Percentiles rank a stretch among this genome's conserved stretches.
Evolutionary conservation across 1,140 invertebrate species (phyloP).

Genomic region (Coelopa frigida): DNA sequence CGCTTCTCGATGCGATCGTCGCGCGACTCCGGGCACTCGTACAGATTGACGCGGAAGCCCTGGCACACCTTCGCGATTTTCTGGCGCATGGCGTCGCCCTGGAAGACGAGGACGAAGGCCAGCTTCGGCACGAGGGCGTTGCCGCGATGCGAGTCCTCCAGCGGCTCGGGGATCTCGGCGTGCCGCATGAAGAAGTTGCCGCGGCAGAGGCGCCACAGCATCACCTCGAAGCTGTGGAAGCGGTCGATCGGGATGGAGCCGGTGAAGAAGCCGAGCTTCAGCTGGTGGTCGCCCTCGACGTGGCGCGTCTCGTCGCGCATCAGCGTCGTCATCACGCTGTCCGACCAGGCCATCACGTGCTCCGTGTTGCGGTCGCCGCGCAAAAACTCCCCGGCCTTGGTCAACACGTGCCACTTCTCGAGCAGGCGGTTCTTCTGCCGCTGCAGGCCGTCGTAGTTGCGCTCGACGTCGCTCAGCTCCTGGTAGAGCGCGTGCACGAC

Average conservation of each 20-base stretch:
- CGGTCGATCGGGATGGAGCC: constrained; percentile 83
- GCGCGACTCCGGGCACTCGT: constrained; percentile 22
- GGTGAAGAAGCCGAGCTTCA: constrained; percentile 51
- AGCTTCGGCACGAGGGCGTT: constrained; percentile 16
- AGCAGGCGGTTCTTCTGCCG: constrained; percentile 11
- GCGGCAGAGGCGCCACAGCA: constrained; percentile 24
- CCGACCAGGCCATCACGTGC: constrained; percentile 49
- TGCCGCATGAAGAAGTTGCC: constrained; percentile 25
- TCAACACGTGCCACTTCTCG: constrained; percentile 23
- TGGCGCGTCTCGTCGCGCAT: constrained; percentile 18
- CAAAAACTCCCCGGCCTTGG: constrained; percentile 18
- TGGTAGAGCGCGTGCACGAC: constrained; percentile 71
- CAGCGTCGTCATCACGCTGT: constrained; percentile 82
- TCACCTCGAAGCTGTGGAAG: constrained; percentile 46
- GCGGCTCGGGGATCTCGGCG: constrained; percentile 8
- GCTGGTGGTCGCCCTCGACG: neutral
- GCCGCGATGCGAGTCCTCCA: neutral
- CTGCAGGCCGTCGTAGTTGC: constrained; percentile 89
- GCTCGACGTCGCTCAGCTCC: constrained; percentile 83
- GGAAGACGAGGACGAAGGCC: constrained; percentile 23
- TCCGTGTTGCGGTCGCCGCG: constrained; percentile 65
- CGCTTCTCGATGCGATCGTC: constrained; percentile 3
- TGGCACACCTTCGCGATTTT: constrained; percentile 25
- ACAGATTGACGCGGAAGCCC: constrained; percentile 26
- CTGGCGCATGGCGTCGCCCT: constrained; percentile 14